Evolutionary conservation across 2,888 invertebrate genomes (phyloP), one percentile per base, ranked within the genome.

Genomic region (Philhelius pedissequus): DNA sequence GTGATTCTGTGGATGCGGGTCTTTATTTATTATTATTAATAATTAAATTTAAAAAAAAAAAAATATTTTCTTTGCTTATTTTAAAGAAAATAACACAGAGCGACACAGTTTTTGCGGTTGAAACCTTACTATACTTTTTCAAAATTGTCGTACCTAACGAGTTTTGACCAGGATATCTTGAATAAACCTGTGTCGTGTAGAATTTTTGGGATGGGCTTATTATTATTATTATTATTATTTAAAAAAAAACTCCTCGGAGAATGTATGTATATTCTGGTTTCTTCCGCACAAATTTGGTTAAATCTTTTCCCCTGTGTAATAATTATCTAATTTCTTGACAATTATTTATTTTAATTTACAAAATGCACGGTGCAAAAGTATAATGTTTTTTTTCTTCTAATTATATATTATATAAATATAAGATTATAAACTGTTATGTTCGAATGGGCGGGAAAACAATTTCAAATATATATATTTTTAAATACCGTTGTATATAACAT

Each of bases 331-430:
- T 52, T 75, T 79, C 84, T 78, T 71, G 79, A 84, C 84, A 84
- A 84, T 79, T 81, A 77, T 74, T 76, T 78, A 86, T 84, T 84
- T 86, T 76, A 75, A 38, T 60, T 76, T 71, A 38, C 68, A 27
- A 43, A n/a, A 71, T 32, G 74, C 75, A 71, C 75, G 64, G 81
- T 71, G 64, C 40, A 38, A 48, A 64, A 48, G 48, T 48, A 25
- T n/a, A 48, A 48, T 48, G 30, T 71, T 35, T 48, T 54, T 48
- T 22, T 71, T 35, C 38, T 54, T 48, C 20, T 58, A 35, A 30
- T 18, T 54, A 5, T 18, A 20, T 35, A 54, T 15, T 18, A 20
- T 35, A 54, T 15, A 38, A 40, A 62, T 15, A 60, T 4, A 35
- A n/a, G n/a, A n/a, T n/a, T 32, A 70, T 48, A 58, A 27, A 40